Evolutionary conservation across 2,888 invertebrate species (phyloP), one percentile per base, ranked within the genome.

Genomic region (Rhodophaea formosa): DNA sequence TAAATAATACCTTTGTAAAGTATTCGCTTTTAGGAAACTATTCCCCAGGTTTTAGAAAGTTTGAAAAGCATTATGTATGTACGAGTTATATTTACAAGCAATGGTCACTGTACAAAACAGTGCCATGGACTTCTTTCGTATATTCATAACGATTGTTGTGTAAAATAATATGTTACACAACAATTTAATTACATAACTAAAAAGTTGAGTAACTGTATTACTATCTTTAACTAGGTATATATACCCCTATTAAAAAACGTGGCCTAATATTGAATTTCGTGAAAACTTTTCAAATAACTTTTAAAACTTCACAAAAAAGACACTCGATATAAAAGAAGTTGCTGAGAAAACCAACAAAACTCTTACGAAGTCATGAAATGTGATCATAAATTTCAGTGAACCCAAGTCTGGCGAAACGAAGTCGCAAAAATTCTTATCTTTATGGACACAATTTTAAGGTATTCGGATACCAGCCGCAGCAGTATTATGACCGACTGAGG

Each of bases 391-490:
- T 80, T 82, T 76, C 73, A 75, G 74, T 67, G 69, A 74, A 74
- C 72, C 70, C 71, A 63, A 71, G 71, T 72, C 72, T 74, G 72
- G 67, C 71, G 67, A 75, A 77, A 74, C 74, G 74, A 75, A 79
- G 75, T 79, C 78, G 68, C 75, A 79, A 80, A 76, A 78, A 78
- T 73, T 79, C 79, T 82, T 82, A 82, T 82, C 82, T 83, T 82
- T 81, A 83, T 75, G 74, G 72, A 74, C 76, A 75, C 75, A 73
- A 79, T 79, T 82, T 81, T 77, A 80, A 78, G 80, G 80, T 79
- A 76, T 79, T 76, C 77, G 69, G 76, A 76, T 75, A 68, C 70
- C 62, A 63, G 58, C 62, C 63, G 69, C 64, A 68, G 67, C 68
- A 65, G 60, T 68, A 68, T 71, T 71, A 72, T 71, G 67, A 53